phyloP scores from a whole-genome alignment of 1,140 invertebrate species.

The Sycophila sp. region DNA sequence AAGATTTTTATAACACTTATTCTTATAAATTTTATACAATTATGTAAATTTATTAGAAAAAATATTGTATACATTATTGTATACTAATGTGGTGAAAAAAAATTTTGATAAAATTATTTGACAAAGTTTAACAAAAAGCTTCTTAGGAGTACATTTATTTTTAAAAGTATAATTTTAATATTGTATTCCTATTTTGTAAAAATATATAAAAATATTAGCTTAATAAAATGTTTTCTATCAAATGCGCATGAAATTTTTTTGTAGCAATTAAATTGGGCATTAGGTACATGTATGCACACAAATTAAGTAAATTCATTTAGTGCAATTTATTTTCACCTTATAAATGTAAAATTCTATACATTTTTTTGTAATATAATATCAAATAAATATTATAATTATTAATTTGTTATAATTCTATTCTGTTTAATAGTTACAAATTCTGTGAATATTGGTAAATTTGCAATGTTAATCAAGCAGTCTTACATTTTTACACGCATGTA shows the following conservation, averaged over 20 bases:
- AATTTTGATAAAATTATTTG: too few species aligned
- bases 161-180: too few species aligned
- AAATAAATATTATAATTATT: neutral
- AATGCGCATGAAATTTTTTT: too few species aligned
- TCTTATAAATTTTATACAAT: neutral
- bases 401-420: neutral
- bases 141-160: too few species aligned
- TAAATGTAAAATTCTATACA: neutral
- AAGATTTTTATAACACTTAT: constrained; percentile 13
- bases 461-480: neutral
- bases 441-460: neutral
- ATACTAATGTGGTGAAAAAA: too few species aligned
- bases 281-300: too few species aligned
- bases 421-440: neutral
- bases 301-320: neutral
- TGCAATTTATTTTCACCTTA: neutral
- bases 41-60: neutral
- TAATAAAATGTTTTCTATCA: too few species aligned
- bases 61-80: neutral
- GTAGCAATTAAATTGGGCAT: too few species aligned
- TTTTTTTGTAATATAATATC: neutral
- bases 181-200: too few species aligned
- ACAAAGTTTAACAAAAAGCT: too few species aligned
- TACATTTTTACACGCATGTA: neutral
- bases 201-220: too few species aligned